Percentiles rank a stretch among this genome's conserved stretches.
Evolutionary conservation across 2,888 invertebrate species (phyloP).

Genomic region (Hydraecia micacea): DNA sequence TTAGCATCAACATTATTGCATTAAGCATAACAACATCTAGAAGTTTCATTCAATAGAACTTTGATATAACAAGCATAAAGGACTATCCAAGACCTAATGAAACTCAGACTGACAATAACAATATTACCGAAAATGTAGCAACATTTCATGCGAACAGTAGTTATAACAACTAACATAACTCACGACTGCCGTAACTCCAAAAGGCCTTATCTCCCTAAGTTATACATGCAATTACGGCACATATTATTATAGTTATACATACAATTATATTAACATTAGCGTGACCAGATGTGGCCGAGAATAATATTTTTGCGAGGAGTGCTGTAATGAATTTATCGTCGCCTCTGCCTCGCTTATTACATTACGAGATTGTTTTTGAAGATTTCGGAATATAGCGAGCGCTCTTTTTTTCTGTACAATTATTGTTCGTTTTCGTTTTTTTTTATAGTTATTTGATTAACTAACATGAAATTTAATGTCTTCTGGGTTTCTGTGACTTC

Average conservation of each 20-base stretch:
- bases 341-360: conserved; percentile 58
- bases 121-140: conserved; percentile 48
- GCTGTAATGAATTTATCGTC: conserved; percentile 79
- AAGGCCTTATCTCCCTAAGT: conserved; percentile 52
- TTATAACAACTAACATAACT: conserved; percentile 58
- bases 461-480: not conserved
- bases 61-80: conserved; percentile 24
- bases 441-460: conserved; percentile 35
- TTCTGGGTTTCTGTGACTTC: not conserved
- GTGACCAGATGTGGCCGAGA: conserved; percentile 74
- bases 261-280: conserved; percentile 65
- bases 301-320: conserved; percentile 78
- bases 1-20: conserved; percentile 14
- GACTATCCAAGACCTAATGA: conserved; percentile 51
- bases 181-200: conserved; percentile 37
- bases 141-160: conserved; percentile 54
- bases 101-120: conserved; percentile 58
- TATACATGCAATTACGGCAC: conserved; percentile 62
- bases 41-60: conserved; percentile 34
- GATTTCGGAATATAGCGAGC: conserved; percentile 45
- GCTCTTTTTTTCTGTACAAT: conserved; percentile 33
- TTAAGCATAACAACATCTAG: conserved; percentile 7
- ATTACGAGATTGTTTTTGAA: conserved; percentile 61
- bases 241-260: conserved; percentile 61
- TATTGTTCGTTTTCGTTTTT: conserved; percentile 22